Percentiles rank a stretch among this genome's conserved stretches.
These are phyloP conservation scores for Plodia interpunctella DNA, from an alignment of 1,140 invertebrate genomes.

Conservation along the genomic window DNA sequence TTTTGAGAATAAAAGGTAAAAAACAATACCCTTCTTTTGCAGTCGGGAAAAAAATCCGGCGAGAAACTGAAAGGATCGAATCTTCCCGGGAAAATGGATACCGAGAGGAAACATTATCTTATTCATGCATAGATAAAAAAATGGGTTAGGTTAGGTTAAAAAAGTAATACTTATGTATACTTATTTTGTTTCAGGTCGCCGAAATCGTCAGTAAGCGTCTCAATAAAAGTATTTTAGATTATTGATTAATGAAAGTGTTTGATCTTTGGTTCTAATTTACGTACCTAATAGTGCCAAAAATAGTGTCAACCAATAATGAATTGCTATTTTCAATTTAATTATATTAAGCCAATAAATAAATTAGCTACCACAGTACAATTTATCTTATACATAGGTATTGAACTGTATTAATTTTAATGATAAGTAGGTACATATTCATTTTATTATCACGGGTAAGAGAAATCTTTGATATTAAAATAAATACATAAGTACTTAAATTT, in stretches of 20 bases:
- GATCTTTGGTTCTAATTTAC: slow-evolving; percentile 55
- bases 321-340: slow-evolving; percentile 36
- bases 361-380: slow-evolving; percentile 49
- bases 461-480: slow-evolving; percentile 62
- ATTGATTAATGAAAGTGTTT: slow-evolving; percentile 39
- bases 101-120: too few species aligned
- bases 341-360: slow-evolving; percentile 32
- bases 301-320: slow-evolving; percentile 35
- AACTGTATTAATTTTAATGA: slow-evolving; percentile 36
- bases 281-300: slow-evolving; percentile 63
- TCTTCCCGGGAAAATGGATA: too few species aligned
- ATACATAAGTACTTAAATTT: slow-evolving; percentile 54
- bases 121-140: too few species aligned
- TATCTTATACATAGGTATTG: slow-evolving; percentile 39
- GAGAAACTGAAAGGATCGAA: too few species aligned
- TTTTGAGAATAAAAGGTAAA: too few species aligned
- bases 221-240: slow-evolving; percentile 33
- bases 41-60: too few species aligned
- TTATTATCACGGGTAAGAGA: slow-evolving; percentile 51
- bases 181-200: slow-evolving; percentile 53
- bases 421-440: slow-evolving; percentile 41
- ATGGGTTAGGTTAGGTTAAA: too few species aligned
- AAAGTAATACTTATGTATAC: too few species aligned
- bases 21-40: too few species aligned
- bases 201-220: slow-evolving; percentile 62